Percentiles rank a stretch among this genome's conserved stretches.
phyloP scores from a whole-genome alignment of 2,113 vertebrate species.

The Rattus norvegicus region GRCr8 NC_086020.1:114205001-114205500 shows the following conservation, averaged over 20 bases:
- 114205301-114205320: slow-evolving; percentile 81
- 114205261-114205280: not conserved
- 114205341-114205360: slow-evolving; percentile 81
- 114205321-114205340: slow-evolving; percentile 84
- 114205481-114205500: slow-evolving; percentile 13
- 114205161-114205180: not conserved
- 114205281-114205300: slow-evolving; percentile 80
- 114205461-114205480: slow-evolving; percentile 20
- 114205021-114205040: accelerated
- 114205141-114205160: too few species aligned
- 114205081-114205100: not conserved
- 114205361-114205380: slow-evolving; percentile 77
- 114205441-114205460: slow-evolving; percentile 11
- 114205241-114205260: slow-evolving; percentile 58
- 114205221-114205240: not conserved
- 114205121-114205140: not conserved
- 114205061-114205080: not conserved
- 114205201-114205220: not conserved
- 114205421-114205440: slow-evolving; percentile 55
- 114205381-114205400: slow-evolving; percentile 75
- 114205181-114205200: not conserved
- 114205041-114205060: not conserved
- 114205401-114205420: slow-evolving; percentile 65
- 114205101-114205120: not conserved
- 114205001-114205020: not conserved